These are phyloP conservation scores for Erpobdella octoculata DNA, from an alignment of 2,888 invertebrate genomes.

Conservation along the genomic window DNA sequence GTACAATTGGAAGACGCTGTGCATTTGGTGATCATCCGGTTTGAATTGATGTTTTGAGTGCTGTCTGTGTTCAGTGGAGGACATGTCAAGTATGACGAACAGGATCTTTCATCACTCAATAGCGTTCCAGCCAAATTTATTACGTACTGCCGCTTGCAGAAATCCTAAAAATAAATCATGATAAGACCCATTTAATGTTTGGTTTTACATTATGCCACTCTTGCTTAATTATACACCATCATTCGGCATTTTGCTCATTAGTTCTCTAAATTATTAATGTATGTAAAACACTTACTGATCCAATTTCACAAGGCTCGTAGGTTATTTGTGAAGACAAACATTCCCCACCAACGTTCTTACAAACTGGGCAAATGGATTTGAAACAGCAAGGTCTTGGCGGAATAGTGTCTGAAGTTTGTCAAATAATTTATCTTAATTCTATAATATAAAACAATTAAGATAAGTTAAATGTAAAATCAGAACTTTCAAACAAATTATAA, in stretches of 20 bases:
- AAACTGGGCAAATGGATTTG: neutral
- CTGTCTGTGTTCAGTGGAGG: no score
- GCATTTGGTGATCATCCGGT: neutral
- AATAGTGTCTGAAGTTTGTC: no score
- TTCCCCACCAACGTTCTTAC: neutral
- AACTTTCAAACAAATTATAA: no score
- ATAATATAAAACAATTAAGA: no score
- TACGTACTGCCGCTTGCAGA: slow-evolving; percentile 7
- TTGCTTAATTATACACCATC: no score
- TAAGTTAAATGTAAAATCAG: no score
- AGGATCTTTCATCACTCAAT: neutral
- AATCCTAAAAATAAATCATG: slow-evolving; percentile 6
- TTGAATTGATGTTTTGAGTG: neutral
- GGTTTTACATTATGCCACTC: neutral
- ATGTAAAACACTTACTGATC: neutral
- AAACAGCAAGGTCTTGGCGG: no score
- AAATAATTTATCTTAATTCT: no score
- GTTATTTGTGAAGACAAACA: neutral
- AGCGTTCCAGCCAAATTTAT: slow-evolving; percentile 2
- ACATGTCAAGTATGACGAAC: neutral
- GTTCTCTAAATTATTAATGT: no score
- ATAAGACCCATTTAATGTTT: neutral
- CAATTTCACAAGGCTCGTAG: neutral
- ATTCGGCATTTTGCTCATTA: no score
- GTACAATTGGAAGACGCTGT: neutral